A percentile compares a stretch with the other conserved stretches of the same genome.
phyloP scores from a whole-genome alignment of 2,888 invertebrate genomes.

The Polyploca ridens region DNA sequence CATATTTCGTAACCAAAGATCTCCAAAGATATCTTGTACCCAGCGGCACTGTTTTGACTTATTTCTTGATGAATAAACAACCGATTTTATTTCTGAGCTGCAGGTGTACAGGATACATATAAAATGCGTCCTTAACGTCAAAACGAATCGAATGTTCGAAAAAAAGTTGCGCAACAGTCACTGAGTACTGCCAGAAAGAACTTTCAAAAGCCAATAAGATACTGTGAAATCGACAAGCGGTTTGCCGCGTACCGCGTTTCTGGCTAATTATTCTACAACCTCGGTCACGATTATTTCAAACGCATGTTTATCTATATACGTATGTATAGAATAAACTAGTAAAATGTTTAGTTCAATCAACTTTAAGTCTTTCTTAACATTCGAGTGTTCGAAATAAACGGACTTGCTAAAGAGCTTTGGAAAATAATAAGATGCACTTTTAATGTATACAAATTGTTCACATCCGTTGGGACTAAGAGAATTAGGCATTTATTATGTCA shows the following conservation, averaged over 20 bases:
- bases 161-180: slow-evolving; percentile 58
- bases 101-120: slow-evolving; percentile 54
- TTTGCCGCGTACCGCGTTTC: slow-evolving; percentile 56
- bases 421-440: not conserved
- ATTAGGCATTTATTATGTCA: slow-evolving; percentile 10
- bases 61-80: slow-evolving; percentile 56
- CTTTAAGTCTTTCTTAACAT: slow-evolving; percentile 7
- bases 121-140: slow-evolving; percentile 53
- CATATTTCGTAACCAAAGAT: slow-evolving; percentile 43
- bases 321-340: slow-evolving; percentile 6
- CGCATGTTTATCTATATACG: slow-evolving; percentile 42
- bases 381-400: not conserved
- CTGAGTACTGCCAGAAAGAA: slow-evolving; percentile 53
- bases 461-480: not conserved
- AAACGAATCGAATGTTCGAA: slow-evolving; percentile 43
- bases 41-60: slow-evolving; percentile 52
- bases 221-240: slow-evolving; percentile 71
- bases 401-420: not conserved
- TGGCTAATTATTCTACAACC: slow-evolving; percentile 73
- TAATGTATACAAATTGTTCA: not conserved
- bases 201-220: slow-evolving; percentile 79
- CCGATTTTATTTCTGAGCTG: slow-evolving; percentile 43
- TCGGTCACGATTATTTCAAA: slow-evolving; percentile 73
- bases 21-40: slow-evolving; percentile 37
- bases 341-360: slow-evolving; percentile 24